A percentile compares a stretch with the other conserved stretches of the same genome.
Conservation (phyloP, 1,140 invertebrate genomes). For the Drosophila ananassae region DNA sequence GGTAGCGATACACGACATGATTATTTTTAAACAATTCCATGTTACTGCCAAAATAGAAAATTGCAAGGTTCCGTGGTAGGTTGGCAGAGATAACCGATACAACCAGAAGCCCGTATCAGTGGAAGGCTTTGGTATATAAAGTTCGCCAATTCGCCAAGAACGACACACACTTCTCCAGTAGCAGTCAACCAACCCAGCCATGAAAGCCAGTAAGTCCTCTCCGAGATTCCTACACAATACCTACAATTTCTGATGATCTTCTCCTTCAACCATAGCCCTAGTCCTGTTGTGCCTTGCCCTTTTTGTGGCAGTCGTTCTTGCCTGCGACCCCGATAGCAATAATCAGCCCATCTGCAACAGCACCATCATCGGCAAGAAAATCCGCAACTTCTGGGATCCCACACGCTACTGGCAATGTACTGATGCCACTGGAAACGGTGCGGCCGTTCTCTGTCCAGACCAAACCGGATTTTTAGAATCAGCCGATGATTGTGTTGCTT, state of each 20-base stretch:
- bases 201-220: slow-evolving; percentile 58
- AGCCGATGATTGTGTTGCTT: neutral
- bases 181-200: slow-evolving; percentile 33
- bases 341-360: slow-evolving; percentile 30
- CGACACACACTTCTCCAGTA: slow-evolving; percentile 38
- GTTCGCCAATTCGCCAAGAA: slow-evolving; percentile 14
- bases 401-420: slow-evolving; percentile 44
- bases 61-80: slow-evolving; percentile 24
- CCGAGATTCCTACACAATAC: neutral
- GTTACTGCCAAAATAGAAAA: slow-evolving; percentile 49
- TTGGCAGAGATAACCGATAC: slow-evolving; percentile 49
- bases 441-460: neutral
- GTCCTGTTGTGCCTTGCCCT: slow-evolving; percentile 35
- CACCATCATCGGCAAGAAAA: neutral
- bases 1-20: slow-evolving; percentile 26
- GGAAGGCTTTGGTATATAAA: slow-evolving; percentile 43
- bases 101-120: slow-evolving; percentile 35
- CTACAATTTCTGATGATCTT: neutral
- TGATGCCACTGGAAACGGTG: neutral
- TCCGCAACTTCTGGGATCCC: slow-evolving; percentile 56
- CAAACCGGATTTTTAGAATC: neutral
- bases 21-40: slow-evolving; percentile 51
- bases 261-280: slow-evolving; percentile 20
- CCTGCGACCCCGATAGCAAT: slow-evolving; percentile 35
- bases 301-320: slow-evolving; percentile 17